These are phyloP conservation scores for Hydrotaea diabolus DNA, from an alignment of 2,888 invertebrate species.

Conservation along the genomic window DNA sequence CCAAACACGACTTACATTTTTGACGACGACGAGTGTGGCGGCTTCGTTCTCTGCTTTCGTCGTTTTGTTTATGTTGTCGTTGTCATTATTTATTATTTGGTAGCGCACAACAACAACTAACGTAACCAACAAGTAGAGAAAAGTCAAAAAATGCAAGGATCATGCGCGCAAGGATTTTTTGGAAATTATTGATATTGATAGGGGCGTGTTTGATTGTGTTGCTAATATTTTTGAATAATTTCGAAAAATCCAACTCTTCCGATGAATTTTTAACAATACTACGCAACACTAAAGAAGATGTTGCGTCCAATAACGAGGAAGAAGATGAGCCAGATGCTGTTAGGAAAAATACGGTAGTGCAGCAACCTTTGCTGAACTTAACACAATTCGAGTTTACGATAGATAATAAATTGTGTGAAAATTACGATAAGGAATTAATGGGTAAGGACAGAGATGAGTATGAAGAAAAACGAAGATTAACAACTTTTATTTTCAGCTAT, in stretches of 20 bases:
- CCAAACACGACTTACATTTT: too few relatives aligned
- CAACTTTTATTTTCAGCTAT: conserved; percentile 76
- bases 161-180: conserved; percentile 74
- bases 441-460: conserved; percentile 70
- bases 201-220: conserved; percentile 72
- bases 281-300: conserved; percentile 56
- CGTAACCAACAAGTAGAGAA: too few relatives aligned
- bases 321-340: not conserved
- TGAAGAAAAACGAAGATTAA: too few relatives aligned
- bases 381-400: conserved; percentile 75
- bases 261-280: conserved; percentile 75
- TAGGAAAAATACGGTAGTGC: not conserved
- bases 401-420: conserved; percentile 73
- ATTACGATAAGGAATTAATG: conserved; percentile 75
- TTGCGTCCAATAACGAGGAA: not conserved
- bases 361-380: conserved; percentile 73
- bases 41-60: too few relatives aligned
- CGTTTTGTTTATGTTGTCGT: conserved; percentile 51
- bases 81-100: not conserved
- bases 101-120: conserved; percentile 42
- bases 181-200: conserved; percentile 74
- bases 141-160: conserved; percentile 64
- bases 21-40: too few relatives aligned
- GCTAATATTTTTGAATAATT: conserved; percentile 74
- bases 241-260: conserved; percentile 68